Evolutionary conservation across 2,888 invertebrate species (phyloP).

Genomic region (Cryptophagus acutangulus): DNA sequence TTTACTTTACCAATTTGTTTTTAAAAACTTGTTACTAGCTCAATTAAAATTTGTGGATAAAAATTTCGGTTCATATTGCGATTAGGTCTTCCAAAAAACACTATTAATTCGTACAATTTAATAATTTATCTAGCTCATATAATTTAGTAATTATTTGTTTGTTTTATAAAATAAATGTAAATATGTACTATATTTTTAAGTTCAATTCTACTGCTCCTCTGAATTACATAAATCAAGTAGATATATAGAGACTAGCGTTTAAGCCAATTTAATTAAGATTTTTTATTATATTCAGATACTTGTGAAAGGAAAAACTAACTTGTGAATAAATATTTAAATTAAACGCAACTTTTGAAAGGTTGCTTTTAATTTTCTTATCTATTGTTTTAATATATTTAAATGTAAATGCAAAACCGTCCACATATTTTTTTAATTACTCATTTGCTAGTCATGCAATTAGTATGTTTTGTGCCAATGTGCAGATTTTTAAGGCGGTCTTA

Average conservation of each 20-base stretch:
- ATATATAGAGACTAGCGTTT: too few species aligned
- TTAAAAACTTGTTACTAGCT: too few species aligned
- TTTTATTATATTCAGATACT: too few species aligned
- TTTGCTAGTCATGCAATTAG: constrained; percentile 20
- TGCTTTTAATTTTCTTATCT: background rate
- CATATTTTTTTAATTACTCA: background rate
- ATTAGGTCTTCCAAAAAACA: background rate
- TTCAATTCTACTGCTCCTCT: background rate
- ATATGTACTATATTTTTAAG: constrained; percentile 10
- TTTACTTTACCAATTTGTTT: too few species aligned
- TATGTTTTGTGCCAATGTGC: constrained; percentile 23
- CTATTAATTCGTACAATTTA: constrained; percentile 3
- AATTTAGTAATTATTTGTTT: background rate
- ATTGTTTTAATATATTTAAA: background rate
- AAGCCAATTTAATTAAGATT: too few species aligned
- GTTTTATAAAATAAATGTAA: background rate
- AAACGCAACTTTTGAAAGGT: too few species aligned
- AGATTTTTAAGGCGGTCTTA: constrained; percentile 6
- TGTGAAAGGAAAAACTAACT: too few species aligned
- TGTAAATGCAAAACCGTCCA: background rate
- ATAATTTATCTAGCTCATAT: constrained; percentile 8
- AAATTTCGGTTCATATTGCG: background rate
- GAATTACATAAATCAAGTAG: too few species aligned
- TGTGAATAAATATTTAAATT: too few species aligned
- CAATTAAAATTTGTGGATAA: too few species aligned